Conservation (phyloP, 2,888 invertebrate genomes). For the Machimus atricapillus region DNA sequence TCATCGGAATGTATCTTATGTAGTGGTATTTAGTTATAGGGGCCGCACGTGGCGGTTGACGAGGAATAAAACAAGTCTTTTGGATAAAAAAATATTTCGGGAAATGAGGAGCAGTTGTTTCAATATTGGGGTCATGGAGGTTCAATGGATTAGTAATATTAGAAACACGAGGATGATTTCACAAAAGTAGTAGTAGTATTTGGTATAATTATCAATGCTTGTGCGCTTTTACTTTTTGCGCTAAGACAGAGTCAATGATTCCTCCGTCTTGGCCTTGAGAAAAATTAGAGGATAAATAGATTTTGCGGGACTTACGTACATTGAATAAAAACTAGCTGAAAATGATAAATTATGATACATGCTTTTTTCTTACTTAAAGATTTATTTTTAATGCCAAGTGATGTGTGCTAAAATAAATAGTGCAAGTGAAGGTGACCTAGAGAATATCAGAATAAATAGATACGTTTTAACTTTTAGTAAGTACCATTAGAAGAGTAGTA, state of each 20-base stretch:
- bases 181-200: background rate
- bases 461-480: background rate
- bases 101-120: background rate
- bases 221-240: background rate
- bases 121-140: background rate
- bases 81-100: background rate
- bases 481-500: background rate
- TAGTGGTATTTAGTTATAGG: background rate
- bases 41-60: background rate
- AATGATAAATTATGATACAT: background rate
- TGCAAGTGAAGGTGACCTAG: background rate
- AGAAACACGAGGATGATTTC: background rate
- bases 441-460: background rate
- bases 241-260: background rate
- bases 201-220: background rate
- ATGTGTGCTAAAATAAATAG: background rate
- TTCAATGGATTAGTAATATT: background rate
- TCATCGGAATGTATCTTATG: background rate
- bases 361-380: background rate
- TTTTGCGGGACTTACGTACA: background rate
- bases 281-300: background rate
- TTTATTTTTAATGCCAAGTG: background rate
- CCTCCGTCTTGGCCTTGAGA: background rate
- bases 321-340: background rate
- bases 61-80: background rate